These are phyloP conservation scores for Mola mola DNA, from an alignment of 2,113 vertebrate genomes.

Conservation along the genomic window DNA sequence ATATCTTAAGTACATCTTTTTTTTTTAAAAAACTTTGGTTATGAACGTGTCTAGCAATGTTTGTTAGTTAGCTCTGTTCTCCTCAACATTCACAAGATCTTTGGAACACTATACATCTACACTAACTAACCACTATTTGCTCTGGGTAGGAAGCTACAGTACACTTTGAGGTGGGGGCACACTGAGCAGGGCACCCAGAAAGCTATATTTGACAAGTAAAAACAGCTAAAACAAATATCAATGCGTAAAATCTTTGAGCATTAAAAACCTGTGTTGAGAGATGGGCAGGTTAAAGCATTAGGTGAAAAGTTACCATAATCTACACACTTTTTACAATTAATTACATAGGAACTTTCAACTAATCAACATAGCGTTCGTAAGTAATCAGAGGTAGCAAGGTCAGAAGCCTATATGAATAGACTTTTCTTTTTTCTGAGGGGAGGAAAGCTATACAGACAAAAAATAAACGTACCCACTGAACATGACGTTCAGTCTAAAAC, in stretches of 20 bases:
- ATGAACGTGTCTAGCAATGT: constrained; percentile 83
- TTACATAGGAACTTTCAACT: constrained; percentile 88
- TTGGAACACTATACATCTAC: constrained; percentile 80
- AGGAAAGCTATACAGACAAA: constrained; percentile 87
- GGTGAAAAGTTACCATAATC: constrained; percentile 87
- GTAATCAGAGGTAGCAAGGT: constrained; percentile 96
- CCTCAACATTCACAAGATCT: constrained; percentile 82
- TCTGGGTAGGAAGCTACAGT: constrained; percentile 77
- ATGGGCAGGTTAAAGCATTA: constrained; percentile 87
- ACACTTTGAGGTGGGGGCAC: constrained; percentile 72
- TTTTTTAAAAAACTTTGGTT: constrained; percentile 79
- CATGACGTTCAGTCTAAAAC: constrained; percentile 83
- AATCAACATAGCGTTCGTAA: constrained; percentile 86
- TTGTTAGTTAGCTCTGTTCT: constrained; percentile 81
- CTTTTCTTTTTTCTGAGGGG: constrained; percentile 81
- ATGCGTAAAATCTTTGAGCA: constrained; percentile 75
- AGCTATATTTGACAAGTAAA: constrained; percentile 74
- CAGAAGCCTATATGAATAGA: constrained; percentile 82
- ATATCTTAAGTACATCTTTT: constrained; percentile 82
- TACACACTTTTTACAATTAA: constrained; percentile 91
- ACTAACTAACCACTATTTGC: constrained; percentile 76
- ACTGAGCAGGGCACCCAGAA: constrained; percentile 68
- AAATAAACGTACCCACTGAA: constrained; percentile 86
- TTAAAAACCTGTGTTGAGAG: constrained; percentile 86
- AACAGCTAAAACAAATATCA: constrained; percentile 71